Conservation (phyloP, 2,888 invertebrate species). For the Alloplasta piceator region DNA sequence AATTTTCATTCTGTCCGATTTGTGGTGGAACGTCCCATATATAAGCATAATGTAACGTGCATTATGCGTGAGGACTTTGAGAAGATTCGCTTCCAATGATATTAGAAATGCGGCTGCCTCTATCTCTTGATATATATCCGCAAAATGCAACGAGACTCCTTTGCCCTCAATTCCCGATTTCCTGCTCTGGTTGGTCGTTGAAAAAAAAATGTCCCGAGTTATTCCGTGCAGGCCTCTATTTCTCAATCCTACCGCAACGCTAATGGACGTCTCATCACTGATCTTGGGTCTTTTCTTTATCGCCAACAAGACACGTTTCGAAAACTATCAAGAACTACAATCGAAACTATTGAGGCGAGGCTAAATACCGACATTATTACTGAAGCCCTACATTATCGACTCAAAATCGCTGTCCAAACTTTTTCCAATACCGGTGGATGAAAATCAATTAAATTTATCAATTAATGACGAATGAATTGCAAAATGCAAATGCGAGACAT, state of each 20-base stretch:
- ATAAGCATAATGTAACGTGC: conserved; percentile 41
- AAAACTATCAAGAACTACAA: neutral
- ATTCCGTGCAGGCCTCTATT: conserved; percentile 4
- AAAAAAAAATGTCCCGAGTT: too few species aligned
- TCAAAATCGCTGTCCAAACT: too few species aligned
- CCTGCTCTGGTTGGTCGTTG: conserved; percentile 66
- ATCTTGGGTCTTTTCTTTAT: conserved; percentile 32
- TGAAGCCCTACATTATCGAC: too few species aligned
- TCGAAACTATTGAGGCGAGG: too few species aligned
- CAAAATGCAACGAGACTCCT: conserved; percentile 5
- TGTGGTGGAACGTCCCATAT: too few species aligned
- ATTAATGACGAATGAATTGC: too few species aligned
- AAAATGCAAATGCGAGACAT: too few species aligned
- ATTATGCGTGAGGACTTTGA: conserved; percentile 26
- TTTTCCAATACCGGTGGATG: too few species aligned
- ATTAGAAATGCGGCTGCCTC: conserved; percentile 14
- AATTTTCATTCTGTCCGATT: too few species aligned
- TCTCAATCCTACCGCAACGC: conserved; percentile 29
- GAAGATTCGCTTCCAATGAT: conserved; percentile 24
- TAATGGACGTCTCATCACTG: conserved; percentile 39
- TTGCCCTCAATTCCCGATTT: conserved; percentile 72
- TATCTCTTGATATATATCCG: conserved; percentile 1
- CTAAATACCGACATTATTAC: too few species aligned
- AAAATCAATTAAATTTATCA: too few species aligned
- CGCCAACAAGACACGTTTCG: neutral